phyloP scores from a whole-genome alignment of 2,797 vertebrate species.

The Percopsis omiscomaycus region DNA sequence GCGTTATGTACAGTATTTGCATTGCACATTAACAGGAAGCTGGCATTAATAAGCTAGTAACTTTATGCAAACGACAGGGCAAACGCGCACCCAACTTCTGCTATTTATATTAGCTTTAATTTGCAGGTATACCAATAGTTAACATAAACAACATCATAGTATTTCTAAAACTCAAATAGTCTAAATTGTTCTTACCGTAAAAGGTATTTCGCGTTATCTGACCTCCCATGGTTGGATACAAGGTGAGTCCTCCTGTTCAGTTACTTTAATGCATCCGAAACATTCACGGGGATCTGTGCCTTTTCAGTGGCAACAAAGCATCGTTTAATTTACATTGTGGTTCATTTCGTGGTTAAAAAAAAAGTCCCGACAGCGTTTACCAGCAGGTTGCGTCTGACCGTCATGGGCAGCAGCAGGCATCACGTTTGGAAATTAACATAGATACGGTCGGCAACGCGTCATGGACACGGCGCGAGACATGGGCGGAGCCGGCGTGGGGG shows the following conservation, averaged over 20 bases:
- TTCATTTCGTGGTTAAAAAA: neutral
- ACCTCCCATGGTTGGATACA: conserved; percentile 85
- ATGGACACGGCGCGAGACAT: no score
- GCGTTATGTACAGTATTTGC: neutral
- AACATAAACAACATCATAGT: neutral
- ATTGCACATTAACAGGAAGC: conserved; percentile 46
- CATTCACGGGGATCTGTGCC: conserved; percentile 46
- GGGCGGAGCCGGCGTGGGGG: no score
- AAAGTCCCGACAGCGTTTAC: neutral
- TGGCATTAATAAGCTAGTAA: conserved; percentile 23
- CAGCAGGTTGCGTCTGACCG: no score
- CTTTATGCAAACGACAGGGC: neutral
- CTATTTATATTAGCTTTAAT: neutral
- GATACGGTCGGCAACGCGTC: no score
- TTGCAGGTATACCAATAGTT: neutral
- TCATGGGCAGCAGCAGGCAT: no score
- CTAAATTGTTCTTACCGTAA: conserved; percentile 80
- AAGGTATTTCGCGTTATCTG: conserved; percentile 85
- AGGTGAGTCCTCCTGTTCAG: conserved; percentile 66
- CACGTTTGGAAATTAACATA: no score
- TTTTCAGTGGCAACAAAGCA: conserved; percentile 39
- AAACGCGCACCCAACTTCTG: neutral
- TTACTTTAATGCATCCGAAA: conserved; percentile 32
- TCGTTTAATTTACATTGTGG: conserved; percentile 19
- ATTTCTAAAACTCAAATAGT: neutral